Evolutionary conservation across 1,140 invertebrate species (phyloP), one percentile per base, ranked within the genome.

Genomic region (Pseudomyrmex dendroicus): DNA sequence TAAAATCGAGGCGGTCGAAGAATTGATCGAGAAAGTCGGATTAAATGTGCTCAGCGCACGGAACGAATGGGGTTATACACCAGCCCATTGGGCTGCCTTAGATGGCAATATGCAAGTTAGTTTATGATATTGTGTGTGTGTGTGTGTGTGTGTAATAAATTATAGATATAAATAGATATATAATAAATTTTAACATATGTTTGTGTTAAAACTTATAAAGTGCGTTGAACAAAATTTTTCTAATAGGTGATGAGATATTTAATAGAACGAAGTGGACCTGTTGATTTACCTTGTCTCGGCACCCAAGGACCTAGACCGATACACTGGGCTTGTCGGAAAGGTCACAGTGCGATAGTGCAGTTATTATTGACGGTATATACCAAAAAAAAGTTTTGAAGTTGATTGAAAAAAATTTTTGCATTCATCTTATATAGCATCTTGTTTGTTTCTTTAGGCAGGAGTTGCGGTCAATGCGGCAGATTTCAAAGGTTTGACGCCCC

Each of bases 1-100:
- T 1, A 96, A 97, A 89, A 96, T 97, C 2, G 95, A 95, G 59
- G 97, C 97, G 74, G 96, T 97, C 46, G 97, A 97, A 91, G 95
- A 96, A 61, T 93, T 97, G 15, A 96, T 98, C 8, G 97, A 98
- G 86, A 97, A 97, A 91, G 91, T 91, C 62, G 97, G 97, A 0
- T 94, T 96, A 7, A 96, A 96, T 93, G 95, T 96, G 66, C 91
- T 98, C 35, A 96, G 96, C 66, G 96, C 96, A 0, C 95, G 98
- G 48, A 98, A 98, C 93, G 97, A 98, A 90, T 98, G 98, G 95
- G 98, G 98, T 17, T 98, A 98, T 91, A 98, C 98, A 0, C 97
- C 97, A 2, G 97, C 97, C 12, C 98, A 98, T 92, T 98, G 98
- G 98, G 97, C 97, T 12, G 97, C 98, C 35, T 93, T 98, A 9